Base-by-base conservation (phyloP, 37 sponge, comb jelly and placozoan genomes). In the Hormiphora californensis region DNA sequence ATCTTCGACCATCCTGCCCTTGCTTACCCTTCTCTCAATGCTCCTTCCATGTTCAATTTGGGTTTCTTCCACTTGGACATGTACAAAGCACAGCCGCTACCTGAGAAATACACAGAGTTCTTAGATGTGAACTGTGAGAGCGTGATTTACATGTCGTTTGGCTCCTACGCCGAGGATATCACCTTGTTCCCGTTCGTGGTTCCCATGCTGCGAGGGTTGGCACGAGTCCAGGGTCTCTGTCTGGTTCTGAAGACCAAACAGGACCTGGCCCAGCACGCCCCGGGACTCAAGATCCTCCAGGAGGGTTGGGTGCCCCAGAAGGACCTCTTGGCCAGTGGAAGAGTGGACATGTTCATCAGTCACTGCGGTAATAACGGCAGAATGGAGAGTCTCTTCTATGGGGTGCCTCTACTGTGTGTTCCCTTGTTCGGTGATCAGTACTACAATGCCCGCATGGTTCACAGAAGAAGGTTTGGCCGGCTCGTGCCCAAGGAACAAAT, bases 341-440 rank as follows among this genome's bases (percentile, higher is more conserved):
- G 27, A 57, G 61, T 57, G 9, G 61, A 57, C 61, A 25, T 57
- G 61, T 57, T 57, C 22, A 57, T 57, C 61, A 28, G 30, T 4
- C 61, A 57, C 61, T 57, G 61, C 21, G 61, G 61, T 57, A 57
- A 57, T 15, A 57, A 57, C 61, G 61, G 61, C n/a, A 57, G 61
- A 15, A 28, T 57, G 61, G 61, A 57, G 21, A 12, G 61, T 57
- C 21, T 57, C 30, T 57, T 21, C 61, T 57, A 57, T 30, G 27
- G 27, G 4, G 61, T 57, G 7, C 61, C 61, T 4, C 61, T 57
- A 30, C 17, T 57, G 4, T 57, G 61, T 57, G 61, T 57, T 21
- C 61, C 61, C n/a, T 15, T 57, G 21, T 57, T 57, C 21, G n/a
- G 5, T 57, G 61, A 57, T 57, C 61, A 57, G 21, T 30, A 28